These are phyloP conservation scores for Penaeus chinensis DNA, from an alignment of 1,140 invertebrate genomes.

Conservation along the genomic window DNA sequence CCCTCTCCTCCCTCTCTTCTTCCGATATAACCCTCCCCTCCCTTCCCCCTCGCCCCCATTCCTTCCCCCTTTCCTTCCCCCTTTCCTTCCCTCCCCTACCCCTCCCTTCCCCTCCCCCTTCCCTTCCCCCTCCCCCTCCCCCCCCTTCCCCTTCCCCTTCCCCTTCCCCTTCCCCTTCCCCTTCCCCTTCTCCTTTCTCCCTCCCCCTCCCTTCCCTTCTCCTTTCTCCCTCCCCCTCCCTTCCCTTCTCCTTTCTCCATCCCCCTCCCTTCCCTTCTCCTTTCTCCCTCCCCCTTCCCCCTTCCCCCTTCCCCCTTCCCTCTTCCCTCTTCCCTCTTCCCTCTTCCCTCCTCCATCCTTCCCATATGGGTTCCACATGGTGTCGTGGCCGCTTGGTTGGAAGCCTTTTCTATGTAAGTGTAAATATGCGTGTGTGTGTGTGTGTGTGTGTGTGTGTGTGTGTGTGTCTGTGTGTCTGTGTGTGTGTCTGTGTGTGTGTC, in stretches of 20 bases:
- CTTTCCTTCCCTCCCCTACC: not conserved
- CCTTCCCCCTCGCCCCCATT: not conserved
- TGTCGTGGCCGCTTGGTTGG: too few species aligned
- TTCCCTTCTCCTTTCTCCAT: not conserved
- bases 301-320: not conserved
- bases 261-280: not conserved
- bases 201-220: not conserved
- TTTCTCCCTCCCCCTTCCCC: not conserved
- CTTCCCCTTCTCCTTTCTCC: not conserved
- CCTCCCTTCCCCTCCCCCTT: too few species aligned
- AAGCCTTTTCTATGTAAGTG: too few species aligned
- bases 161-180: not conserved
- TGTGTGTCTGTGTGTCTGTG: too few species aligned
- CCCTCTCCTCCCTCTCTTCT: too few species aligned
- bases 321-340: not conserved
- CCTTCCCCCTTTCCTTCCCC: not conserved
- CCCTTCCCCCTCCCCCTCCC: not conserved
- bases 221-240: not conserved
- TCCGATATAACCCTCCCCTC: too few species aligned
- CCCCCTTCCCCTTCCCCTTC: not conserved
- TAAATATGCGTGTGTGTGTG: too few species aligned
- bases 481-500: too few species aligned
- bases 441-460: too few species aligned
- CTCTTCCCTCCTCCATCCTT: too few species aligned
- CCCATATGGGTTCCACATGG: too few species aligned